phyloP scores from a whole-genome alignment of 2,797 vertebrate genomes.

The Hybognathus amarus region DNA sequence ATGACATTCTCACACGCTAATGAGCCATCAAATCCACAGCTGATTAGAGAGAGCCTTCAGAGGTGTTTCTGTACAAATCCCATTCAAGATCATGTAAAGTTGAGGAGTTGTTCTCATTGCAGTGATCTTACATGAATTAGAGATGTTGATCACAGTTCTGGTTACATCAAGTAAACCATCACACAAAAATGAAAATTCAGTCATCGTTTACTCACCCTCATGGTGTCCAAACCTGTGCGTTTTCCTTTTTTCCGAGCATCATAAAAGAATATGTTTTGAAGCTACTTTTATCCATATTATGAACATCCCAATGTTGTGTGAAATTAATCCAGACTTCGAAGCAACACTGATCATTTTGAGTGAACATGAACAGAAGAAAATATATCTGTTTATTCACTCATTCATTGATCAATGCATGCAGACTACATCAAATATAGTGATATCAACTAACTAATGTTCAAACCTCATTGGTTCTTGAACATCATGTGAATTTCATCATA shows the following conservation, averaged over 20 bases:
- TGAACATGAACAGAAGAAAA: neutral
- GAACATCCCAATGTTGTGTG: neutral
- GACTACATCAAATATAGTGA: neutral
- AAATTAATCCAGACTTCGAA: neutral
- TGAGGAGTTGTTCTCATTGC: neutral
- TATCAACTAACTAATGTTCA: neutral
- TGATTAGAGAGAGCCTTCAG: constrained; percentile 20
- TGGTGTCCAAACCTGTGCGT: neutral
- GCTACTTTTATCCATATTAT: neutral
- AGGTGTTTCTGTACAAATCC: constrained; percentile 8
- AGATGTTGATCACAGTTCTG: neutral
- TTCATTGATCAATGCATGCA: neutral
- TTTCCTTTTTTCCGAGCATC: neutral
- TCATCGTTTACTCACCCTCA: neutral
- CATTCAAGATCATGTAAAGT: neutral
- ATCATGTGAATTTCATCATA: neutral
- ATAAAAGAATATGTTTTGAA: neutral
- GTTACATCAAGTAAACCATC: neutral
- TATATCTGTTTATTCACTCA: neutral
- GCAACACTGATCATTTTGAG: neutral
- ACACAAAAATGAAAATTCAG: neutral
- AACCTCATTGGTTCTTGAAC: neutral
- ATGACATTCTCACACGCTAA: constrained; percentile 57
- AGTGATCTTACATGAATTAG: constrained; percentile 2
- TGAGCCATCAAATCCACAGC: constrained; percentile 52